These are phyloP conservation scores for Neodiprion fabricii DNA, from an alignment of 1,140 invertebrate genomes.

Conservation along the genomic window DNA sequence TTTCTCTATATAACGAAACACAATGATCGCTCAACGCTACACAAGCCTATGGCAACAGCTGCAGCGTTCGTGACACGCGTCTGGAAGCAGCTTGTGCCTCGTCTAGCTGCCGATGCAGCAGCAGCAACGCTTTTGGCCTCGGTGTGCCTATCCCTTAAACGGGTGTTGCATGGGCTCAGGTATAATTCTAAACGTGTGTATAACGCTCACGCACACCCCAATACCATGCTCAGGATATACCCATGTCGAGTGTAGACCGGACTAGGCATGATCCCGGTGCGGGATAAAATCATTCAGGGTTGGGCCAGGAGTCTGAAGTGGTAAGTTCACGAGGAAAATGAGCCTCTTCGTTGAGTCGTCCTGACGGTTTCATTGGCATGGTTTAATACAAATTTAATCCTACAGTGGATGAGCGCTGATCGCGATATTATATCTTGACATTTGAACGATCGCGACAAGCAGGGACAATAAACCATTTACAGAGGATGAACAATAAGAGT, in stretches of 20 bases:
- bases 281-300: too few relatives aligned
- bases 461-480: too few relatives aligned
- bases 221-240: too few relatives aligned
- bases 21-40: conserved; percentile 33
- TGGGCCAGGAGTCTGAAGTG: too few relatives aligned
- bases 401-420: background rate
- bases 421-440: too few relatives aligned
- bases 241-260: too few relatives aligned
- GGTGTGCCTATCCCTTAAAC: background rate
- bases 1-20: conserved; percentile 25
- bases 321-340: background rate
- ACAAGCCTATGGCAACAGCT: conserved; percentile 25
- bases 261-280: too few relatives aligned
- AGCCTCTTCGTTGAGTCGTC: background rate
- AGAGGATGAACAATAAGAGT: too few relatives aligned
- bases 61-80: conserved; percentile 44
- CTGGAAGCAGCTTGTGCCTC: conserved; percentile 20
- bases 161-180: background rate
- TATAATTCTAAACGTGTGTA: background rate
- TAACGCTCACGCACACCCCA: background rate
- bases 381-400: background rate
- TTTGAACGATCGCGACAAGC: too few relatives aligned
- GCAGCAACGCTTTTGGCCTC: background rate
- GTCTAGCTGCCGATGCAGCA: conserved; percentile 8
- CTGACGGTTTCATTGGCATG: background rate